A percentile compares a stretch with the other conserved stretches of the same genome.
These are phyloP conservation scores for Acanthornis magna DNA, from an alignment of 2,797 vertebrate genomes.

Conservation along the genomic window DNA sequence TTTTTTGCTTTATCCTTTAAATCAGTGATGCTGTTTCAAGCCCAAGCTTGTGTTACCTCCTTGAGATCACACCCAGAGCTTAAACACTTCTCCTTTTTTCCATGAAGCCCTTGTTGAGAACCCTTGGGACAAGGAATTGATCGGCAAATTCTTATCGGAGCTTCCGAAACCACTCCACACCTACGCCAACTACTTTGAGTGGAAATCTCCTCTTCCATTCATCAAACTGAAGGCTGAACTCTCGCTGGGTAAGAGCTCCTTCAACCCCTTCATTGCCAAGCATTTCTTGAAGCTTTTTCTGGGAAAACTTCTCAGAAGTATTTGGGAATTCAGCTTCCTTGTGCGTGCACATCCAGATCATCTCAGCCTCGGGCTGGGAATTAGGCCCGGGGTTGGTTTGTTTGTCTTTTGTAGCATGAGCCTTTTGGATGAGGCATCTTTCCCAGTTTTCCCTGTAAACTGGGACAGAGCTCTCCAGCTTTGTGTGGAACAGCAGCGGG, in stretches of 20 bases:
- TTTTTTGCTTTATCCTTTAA: neutral
- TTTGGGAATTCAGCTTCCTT: neutral
- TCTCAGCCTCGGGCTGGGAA: neutral
- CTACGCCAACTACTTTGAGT: slow-evolving; percentile 74
- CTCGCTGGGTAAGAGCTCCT: slow-evolving; percentile 79
- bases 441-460: neutral
- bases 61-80: neutral
- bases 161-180: slow-evolving; percentile 79
- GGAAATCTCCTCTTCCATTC: slow-evolving; percentile 76
- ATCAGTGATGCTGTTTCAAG: neutral
- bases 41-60: neutral
- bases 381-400: neutral
- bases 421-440: neutral
- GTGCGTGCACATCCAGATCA: accelerated
- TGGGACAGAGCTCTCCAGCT: neutral
- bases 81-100: neutral
- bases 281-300: neutral
- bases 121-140: slow-evolving; percentile 85
- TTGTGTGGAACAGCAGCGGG: neutral
- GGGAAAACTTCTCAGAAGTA: accelerated
- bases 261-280: neutral
- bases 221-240: slow-evolving; percentile 80
- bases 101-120: slow-evolving; percentile 75
- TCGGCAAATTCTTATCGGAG: slow-evolving; percentile 75
- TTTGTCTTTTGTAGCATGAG: neutral